Conservation (phyloP, 2,888 invertebrate genomes). For the Acrobeloides nanus region DNA sequence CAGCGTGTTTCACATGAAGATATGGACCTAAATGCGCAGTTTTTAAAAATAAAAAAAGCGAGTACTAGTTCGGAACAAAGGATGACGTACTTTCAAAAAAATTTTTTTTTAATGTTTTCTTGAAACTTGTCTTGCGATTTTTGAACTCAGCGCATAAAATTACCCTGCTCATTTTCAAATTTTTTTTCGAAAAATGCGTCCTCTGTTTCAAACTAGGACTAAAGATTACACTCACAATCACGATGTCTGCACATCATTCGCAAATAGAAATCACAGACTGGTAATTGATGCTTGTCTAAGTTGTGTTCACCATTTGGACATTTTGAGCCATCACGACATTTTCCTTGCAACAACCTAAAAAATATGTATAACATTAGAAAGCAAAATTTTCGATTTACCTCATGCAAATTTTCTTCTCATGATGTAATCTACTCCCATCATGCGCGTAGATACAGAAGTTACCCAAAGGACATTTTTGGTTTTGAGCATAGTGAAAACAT, state of each 20-base stretch:
- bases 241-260: slow-evolving; percentile 23
- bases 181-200: too few relatives aligned
- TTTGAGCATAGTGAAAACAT: slow-evolving; percentile 21
- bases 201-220: too few relatives aligned
- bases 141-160: too few relatives aligned
- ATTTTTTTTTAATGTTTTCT: too few relatives aligned
- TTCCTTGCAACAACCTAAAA: slow-evolving; percentile 22
- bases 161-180: too few relatives aligned
- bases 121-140: too few relatives aligned
- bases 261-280: slow-evolving; percentile 30
- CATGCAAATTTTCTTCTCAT: slow-evolving; percentile 20
- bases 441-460: slow-evolving; percentile 32
- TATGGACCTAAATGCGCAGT: too few relatives aligned
- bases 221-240: too few relatives aligned
- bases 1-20: too few relatives aligned
- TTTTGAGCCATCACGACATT: slow-evolving; percentile 21
- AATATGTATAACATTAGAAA: slow-evolving; percentile 6
- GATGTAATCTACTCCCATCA: slow-evolving; percentile 20
- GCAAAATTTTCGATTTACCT: slow-evolving; percentile 19
- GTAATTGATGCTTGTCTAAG: slow-evolving; percentile 23
- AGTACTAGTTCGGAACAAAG: too few relatives aligned
- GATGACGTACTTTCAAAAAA: too few relatives aligned
- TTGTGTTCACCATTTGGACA: slow-evolving; percentile 22
- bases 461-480: slow-evolving; percentile 21
- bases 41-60: too few relatives aligned